Base-by-base conservation (phyloP, 1,140 invertebrate species). In the Drosophila azteca region DNA sequence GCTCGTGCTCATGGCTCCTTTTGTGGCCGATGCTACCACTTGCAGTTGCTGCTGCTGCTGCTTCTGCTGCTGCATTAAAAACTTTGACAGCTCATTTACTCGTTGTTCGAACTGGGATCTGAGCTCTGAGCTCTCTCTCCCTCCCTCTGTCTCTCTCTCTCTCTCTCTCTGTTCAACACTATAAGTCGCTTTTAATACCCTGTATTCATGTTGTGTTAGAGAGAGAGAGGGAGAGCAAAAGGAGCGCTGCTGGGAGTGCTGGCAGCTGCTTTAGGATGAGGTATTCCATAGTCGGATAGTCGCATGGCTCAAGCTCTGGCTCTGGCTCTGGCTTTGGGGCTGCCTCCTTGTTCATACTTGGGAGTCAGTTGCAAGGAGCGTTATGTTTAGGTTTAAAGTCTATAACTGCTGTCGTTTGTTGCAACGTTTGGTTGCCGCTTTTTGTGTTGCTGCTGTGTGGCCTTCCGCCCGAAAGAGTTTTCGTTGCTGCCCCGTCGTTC, bases 1-100 rank as follows among this genome's bases (percentile, higher is more conserved):
- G 83, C 83, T 87, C 82, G 84, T 79, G 82, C 79, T 85, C 79
- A 73, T 83, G 77, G 80, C 80, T 69, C 77, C 76, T 78, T 85
- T 85, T 80, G 82, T 82, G 78, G 81, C 78, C 46, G 20, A 49
- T 59, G 77, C 44, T 64, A 64, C 26, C 55, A 59, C 54, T 63
- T 26, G 24, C 24, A 5, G 24, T 26, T 26, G 5, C 24, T 26
- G 24, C 24, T 5, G 24, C 9, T 41, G 60, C 60, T 63, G 65
- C 55, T 61, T 50, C 43, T 65, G 65, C 61, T 61, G 66, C 84
- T 88, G 83, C 83, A 88, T 88, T 87, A 87, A 88, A 87, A 87
- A 87, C 83, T 88, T 87, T 87, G 83, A 87, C 83, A 88, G 83
- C 83, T 87, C 83, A 87, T 87, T 87, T 87, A 87, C 84, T 88